Evolutionary conservation across 2,113 vertebrate species (phyloP).

Genomic region (Tyto alba): DNA sequence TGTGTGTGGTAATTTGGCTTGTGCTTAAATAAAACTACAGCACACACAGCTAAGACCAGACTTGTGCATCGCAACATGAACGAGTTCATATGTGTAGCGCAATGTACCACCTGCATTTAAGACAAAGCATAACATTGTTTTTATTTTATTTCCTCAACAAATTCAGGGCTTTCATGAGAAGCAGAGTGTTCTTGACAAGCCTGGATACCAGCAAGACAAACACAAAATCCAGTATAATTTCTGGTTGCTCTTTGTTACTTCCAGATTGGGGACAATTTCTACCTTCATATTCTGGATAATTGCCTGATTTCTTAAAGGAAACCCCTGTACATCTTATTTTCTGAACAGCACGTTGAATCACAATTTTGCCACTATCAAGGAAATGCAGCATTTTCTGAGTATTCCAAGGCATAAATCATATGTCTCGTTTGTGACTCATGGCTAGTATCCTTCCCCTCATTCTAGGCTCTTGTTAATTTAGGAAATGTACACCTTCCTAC

Average conservation of each 20-base stretch:
- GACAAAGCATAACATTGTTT: background rate
- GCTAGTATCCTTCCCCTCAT: conserved; percentile 36
- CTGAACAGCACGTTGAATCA: conserved; percentile 34
- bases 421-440: conserved; percentile 54
- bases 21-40: background rate
- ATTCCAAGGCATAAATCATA: conserved; percentile 61
- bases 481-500: conserved; percentile 40
- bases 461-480: conserved; percentile 44
- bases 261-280: conserved; percentile 36
- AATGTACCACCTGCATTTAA: background rate
- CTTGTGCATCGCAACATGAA: background rate
- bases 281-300: conserved; percentile 33
- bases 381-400: conserved; percentile 49
- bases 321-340: conserved; percentile 16
- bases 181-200: background rate
- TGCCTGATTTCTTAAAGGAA: conserved; percentile 51
- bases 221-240: conserved; percentile 38
- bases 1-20: background rate
- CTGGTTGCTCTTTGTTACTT: conserved; percentile 43
- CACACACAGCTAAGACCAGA: background rate
- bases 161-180: background rate
- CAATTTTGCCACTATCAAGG: conserved; percentile 41
- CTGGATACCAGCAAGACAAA: conserved; percentile 4
- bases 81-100: background rate
- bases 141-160: background rate